A percentile compares a stretch with the other conserved stretches of the same genome.
Evolutionary conservation across 2,888 invertebrate genomes (phyloP).

Genomic region (Pachydiplax longipennis): DNA sequence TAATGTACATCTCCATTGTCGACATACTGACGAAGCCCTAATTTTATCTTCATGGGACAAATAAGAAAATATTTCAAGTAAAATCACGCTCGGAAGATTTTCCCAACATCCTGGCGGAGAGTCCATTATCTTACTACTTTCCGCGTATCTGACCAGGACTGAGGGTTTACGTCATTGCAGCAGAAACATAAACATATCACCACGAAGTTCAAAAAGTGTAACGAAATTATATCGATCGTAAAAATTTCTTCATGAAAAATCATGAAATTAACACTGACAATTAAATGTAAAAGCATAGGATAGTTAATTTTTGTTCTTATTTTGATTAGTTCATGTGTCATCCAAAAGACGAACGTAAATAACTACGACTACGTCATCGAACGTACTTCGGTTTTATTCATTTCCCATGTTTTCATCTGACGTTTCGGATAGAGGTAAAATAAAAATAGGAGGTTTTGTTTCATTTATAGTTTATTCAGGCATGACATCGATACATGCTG

Average conservation of each 20-base stretch:
- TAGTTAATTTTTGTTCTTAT: neutral
- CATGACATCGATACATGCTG: slow-evolving; percentile 41
- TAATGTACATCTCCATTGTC: slow-evolving; percentile 64
- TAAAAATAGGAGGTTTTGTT: neutral
- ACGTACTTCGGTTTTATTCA: neutral
- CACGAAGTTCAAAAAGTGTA: neutral
- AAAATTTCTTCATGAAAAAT: neutral
- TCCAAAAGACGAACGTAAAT: neutral
- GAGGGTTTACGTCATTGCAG: slow-evolving; percentile 36
- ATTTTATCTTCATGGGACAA: slow-evolving; percentile 63
- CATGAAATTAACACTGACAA: neutral
- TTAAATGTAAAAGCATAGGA: neutral
- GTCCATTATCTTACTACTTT: slow-evolving; percentile 35
- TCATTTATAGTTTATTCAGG: slow-evolving; percentile 35
- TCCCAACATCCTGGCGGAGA: slow-evolving; percentile 27
- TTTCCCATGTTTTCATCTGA: neutral
- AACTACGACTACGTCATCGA: neutral
- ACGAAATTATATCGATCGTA: neutral
- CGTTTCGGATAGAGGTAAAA: neutral
- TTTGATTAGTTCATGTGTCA: neutral
- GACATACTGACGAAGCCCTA: slow-evolving; percentile 64
- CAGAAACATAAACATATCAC: slow-evolving; percentile 17
- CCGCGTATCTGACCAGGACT: neutral
- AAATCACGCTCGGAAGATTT: slow-evolving; percentile 35
- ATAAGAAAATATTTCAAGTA: slow-evolving; percentile 59